phyloP scores from a whole-genome alignment of 2,888 invertebrate genomes.

The Orchesella flavescens region DNA sequence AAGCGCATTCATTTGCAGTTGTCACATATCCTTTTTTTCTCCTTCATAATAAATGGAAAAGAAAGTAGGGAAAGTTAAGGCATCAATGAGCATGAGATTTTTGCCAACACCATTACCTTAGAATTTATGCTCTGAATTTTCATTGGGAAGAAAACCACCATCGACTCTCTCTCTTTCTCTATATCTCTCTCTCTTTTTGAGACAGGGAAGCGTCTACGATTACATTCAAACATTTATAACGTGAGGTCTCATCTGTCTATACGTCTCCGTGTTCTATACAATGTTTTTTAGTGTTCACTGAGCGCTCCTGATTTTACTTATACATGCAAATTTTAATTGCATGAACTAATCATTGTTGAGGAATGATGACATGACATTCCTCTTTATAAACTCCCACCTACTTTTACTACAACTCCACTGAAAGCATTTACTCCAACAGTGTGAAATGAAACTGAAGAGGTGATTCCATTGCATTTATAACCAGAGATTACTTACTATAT shows the following conservation, averaged over 20 bases:
- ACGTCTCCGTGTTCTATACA: no score
- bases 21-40: constrained; percentile 1
- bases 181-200: neutral
- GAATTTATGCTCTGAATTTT: neutral
- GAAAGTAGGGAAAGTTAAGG: constrained; percentile 9
- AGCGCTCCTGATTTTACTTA: neutral
- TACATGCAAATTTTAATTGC: constrained; percentile 37
- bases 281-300: neutral
- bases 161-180: neutral
- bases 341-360: constrained; percentile 22
- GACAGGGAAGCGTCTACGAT: no score
- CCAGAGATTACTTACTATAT: neutral
- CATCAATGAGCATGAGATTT: constrained; percentile 11
- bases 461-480: constrained; percentile 46
- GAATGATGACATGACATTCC: constrained; percentile 26
- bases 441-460: constrained; percentile 42
- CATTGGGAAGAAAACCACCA: neutral
- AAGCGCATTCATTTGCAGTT: constrained; percentile 27
- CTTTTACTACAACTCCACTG: neutral
- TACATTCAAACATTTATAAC: no score
- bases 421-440: neutral
- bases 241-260: no score
- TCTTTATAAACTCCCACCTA: constrained; percentile 7
- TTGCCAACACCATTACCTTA: neutral
- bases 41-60: constrained; percentile 10